Evolutionary conservation across 2,888 invertebrate genomes (phyloP), one percentile per base, ranked within the genome.

Genomic region (Drosophila kokeensis): DNA sequence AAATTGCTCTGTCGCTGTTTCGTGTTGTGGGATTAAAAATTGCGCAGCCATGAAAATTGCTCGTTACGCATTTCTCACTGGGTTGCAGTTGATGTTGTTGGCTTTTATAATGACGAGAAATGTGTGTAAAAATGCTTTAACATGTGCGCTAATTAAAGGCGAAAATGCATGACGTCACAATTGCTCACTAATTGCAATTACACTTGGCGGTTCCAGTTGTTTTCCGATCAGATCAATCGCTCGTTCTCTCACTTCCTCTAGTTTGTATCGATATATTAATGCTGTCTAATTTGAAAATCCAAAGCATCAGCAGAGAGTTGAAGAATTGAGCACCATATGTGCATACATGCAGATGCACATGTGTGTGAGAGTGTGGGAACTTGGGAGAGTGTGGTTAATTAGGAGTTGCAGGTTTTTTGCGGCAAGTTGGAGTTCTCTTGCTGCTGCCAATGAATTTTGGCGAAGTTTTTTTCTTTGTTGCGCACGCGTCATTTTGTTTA

Each of bases 21-120:
- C 73, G 83, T 86, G 89, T 83, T 83, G 84, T 89, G 89, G 90
- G 87, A 90, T 87, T 87, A 86, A 87, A 87, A 87, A 78, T 79
- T 83, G 90, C 74, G 76, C 75, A 86, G 69, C 84, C 87, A 65
- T 90, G 82, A 90, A 87, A 86, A 86, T 83, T 83, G 84, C 76
- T 89, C 73, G 89, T 84, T 80, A 80, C 73, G 80, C 78, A 79
- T 57, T 63, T 78, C 42, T 66, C 67, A 55, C 32, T 57, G 21
- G 36, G 36, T 53, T 48, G 45, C n/a, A 32, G 27, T 55, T 29
- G 38, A 32, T 40, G 62, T 40, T 50, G 38, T 30, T 21, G 61
- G 34, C 69, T 75, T 69, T 75, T 65, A 52, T 61, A 75, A 69
- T 53, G 40, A 52, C 63, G 58, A 40, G 21, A 49, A 48, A 65